These are phyloP conservation scores for Operophtera brumata DNA, from an alignment of 2,888 invertebrate genomes.

Conservation along the genomic window DNA sequence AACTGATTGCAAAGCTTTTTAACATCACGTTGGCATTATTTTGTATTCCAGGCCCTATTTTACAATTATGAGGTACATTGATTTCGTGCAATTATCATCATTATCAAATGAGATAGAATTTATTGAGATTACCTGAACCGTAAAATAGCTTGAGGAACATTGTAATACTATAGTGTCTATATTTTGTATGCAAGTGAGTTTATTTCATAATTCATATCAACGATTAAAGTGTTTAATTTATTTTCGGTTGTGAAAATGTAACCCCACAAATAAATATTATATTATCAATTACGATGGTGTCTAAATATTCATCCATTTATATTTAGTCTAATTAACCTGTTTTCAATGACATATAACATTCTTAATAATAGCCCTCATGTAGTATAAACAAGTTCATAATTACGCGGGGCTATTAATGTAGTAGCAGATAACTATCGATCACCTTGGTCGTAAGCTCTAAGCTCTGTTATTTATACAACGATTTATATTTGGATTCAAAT, in stretches of 20 bases:
- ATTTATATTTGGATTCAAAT: constrained; percentile 25
- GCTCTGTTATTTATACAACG: constrained; percentile 41
- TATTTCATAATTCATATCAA: constrained; percentile 70
- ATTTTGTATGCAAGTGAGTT: constrained; percentile 40
- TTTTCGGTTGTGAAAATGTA: constrained; percentile 51
- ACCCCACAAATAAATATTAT: constrained; percentile 44
- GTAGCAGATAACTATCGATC: constrained; percentile 41
- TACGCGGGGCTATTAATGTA: neutral
- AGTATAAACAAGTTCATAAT: too few species aligned
- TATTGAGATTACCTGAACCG: constrained; percentile 40
- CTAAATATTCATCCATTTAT: constrained; percentile 47
- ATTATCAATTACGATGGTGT: constrained; percentile 44
- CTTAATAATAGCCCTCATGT: constrained; percentile 39
- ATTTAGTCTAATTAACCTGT: constrained; percentile 61
- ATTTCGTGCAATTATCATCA: neutral
- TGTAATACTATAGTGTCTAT: constrained; percentile 55
- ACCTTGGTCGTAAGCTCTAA: constrained; percentile 51
- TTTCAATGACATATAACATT: constrained; percentile 48
- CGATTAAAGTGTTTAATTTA: constrained; percentile 59
- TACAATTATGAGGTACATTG: neutral
- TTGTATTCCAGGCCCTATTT: neutral
- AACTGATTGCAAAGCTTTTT: constrained; percentile 13
- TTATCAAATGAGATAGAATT: neutral
- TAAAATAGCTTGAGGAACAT: constrained; percentile 62
- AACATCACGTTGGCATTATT: neutral